Base-by-base conservation (phyloP, 2,113 vertebrate species). In the Galbula dea region DNA sequence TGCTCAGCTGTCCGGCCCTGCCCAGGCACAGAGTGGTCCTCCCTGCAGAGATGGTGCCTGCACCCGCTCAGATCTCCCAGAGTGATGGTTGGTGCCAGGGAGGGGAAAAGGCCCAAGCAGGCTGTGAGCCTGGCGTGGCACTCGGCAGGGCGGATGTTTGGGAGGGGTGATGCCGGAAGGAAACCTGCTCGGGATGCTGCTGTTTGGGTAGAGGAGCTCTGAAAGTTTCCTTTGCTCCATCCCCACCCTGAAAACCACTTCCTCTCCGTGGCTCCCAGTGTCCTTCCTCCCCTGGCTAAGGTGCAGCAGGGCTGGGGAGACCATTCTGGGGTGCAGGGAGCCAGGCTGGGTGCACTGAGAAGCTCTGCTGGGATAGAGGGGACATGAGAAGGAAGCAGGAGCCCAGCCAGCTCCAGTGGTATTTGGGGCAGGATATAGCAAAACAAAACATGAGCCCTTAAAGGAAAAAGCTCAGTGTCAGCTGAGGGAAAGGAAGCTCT, bases 381-480 rank as follows among this genome's bases (percentile, higher is more conserved):
- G 39, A 61, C 0, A 19, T 17, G 52, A 71, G 78, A 83, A 34
- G 75, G 71, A 75, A 82, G 91, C 3, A 5, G 78, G 82, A 91
- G 49, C 39, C 1, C 1, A 68, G 84, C 82, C 58, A 69, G 67
- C 54, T 67, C 61, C 1, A 13, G 74, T 66, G 91, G 84, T 63
- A 94, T 94, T 41, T 85, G 87, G 89, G 62, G 62, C 83, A 89
- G 91, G 52, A 88, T 90, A 84, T 92, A 90, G 89, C 58, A 82
- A 78, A 94, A 82, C 77, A 90, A 91, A 93, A 72, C 54, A 86
- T 0, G 1, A 94, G 88, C 30, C 39, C 80, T 84, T 78, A 84
- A 88, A 84, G 90, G 80, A 75, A 90, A 90, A 90, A 59, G 76
- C 79, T 66, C 61, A 55, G 52, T 1, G 1, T 30, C 2, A 4